Conservation (phyloP, 2,888 invertebrate genomes). For the Tachina lurida region DNA sequence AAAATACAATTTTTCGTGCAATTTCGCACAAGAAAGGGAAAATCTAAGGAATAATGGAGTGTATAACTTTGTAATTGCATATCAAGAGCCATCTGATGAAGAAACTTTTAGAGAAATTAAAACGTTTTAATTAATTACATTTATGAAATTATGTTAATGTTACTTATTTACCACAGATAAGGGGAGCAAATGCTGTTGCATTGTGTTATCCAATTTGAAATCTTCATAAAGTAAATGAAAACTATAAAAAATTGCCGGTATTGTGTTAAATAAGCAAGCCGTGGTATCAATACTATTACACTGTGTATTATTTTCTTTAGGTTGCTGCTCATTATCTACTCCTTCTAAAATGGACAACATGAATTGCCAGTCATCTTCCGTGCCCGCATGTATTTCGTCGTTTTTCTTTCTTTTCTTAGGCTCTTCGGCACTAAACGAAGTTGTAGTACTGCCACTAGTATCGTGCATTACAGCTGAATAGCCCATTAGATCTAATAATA, state of each 20-base stretch:
- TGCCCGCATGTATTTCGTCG: conserved; percentile 86
- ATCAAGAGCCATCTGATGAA: conserved; percentile 91
- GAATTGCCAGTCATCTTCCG: conserved; percentile 92
- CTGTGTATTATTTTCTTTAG: conserved; percentile 28
- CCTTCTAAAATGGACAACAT: conserved; percentile 77
- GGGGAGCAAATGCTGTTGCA: conserved; percentile 87
- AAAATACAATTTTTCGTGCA: conserved; percentile 76
- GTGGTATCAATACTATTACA: conserved; percentile 82
- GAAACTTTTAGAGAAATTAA: conserved; percentile 82
- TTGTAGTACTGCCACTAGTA: conserved; percentile 82
- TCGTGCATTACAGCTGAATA: conserved; percentile 76
- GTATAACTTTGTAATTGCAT: conserved; percentile 88
- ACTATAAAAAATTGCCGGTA: conserved; percentile 89
- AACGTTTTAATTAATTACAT: background rate
- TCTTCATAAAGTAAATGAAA: conserved; percentile 96
- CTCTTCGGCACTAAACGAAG: conserved; percentile 84
- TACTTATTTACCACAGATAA: conserved; percentile 84
- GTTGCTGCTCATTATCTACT: conserved; percentile 55
- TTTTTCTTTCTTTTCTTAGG: conserved; percentile 89
- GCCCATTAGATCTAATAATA: conserved; percentile 84
- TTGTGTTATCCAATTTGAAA: conserved; percentile 90
- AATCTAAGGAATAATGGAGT: conserved; percentile 93
- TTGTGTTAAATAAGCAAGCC: conserved; percentile 88
- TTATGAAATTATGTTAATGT: background rate
- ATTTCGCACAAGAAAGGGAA: conserved; percentile 86